These are phyloP conservation scores for Pseudocheirus occidentalis DNA, from an alignment of 2,797 vertebrate species.

Conservation along the genomic window DNA sequence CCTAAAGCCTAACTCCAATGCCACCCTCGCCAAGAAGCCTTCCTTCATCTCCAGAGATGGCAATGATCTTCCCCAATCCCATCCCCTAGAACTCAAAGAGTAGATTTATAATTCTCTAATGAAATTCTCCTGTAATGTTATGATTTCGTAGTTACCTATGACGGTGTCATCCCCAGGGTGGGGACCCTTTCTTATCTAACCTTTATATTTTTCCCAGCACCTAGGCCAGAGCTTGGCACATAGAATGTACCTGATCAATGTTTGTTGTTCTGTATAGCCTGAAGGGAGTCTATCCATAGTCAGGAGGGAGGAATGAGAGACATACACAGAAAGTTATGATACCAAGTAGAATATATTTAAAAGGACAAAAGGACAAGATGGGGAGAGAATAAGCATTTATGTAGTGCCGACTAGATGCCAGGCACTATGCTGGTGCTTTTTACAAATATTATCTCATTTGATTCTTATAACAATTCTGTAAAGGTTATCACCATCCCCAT, in stretches of 20 bases:
- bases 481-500: not conserved
- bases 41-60: not conserved
- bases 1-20: not conserved
- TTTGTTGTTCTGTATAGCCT: not conserved
- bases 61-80: not conserved
- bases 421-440: not conserved
- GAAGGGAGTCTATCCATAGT: not conserved
- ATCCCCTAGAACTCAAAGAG: not conserved
- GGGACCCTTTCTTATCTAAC: not conserved
- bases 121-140: not conserved
- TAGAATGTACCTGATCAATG: not conserved
- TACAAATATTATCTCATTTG: not conserved
- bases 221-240: not conserved
- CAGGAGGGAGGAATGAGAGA: not conserved
- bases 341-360: not conserved
- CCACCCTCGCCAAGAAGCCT: no score
- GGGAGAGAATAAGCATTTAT: not conserved
- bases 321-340: not conserved
- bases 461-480: not conserved
- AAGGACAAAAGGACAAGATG: not conserved
- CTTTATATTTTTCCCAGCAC: not conserved
- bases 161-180: not conserved
- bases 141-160: not conserved
- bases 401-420: not conserved
- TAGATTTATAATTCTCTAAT: not conserved